phyloP scores from a whole-genome alignment of 2,888 invertebrate genomes.

The Drosophila kanekoi region DNA sequence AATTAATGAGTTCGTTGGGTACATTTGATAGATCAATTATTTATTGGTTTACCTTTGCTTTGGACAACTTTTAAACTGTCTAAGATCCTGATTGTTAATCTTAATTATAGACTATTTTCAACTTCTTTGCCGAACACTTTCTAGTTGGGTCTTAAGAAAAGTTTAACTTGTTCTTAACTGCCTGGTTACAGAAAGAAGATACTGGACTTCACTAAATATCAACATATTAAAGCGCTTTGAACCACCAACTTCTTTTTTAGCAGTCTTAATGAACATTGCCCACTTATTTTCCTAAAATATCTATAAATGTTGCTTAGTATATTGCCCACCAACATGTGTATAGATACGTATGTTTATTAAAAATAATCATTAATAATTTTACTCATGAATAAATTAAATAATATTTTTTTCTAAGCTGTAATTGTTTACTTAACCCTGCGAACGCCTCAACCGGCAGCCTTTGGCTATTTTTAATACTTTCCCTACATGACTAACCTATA shows the following conservation, averaged over 20 bases:
- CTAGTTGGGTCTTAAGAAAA: not conserved
- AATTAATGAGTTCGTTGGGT: conserved; percentile 2
- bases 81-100: not conserved
- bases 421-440: no score
- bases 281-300: no score
- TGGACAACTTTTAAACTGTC: not conserved
- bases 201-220: no score
- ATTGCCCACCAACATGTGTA: no score
- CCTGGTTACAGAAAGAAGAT: no score
- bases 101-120: not conserved
- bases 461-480: not conserved
- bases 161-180: no score
- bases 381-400: no score
- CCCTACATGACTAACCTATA: not conserved
- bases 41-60: not conserved
- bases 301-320: no score
- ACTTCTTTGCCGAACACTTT: not conserved
- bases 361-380: no score
- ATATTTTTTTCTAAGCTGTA: no score
- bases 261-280: not conserved
- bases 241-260: not conserved
- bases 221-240: no score
- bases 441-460: not conserved
- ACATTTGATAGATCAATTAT: conserved; percentile 1
- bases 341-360: no score